Conservation (phyloP, 2,888 invertebrate species). For the Agrenia bidenticulata region DNA sequence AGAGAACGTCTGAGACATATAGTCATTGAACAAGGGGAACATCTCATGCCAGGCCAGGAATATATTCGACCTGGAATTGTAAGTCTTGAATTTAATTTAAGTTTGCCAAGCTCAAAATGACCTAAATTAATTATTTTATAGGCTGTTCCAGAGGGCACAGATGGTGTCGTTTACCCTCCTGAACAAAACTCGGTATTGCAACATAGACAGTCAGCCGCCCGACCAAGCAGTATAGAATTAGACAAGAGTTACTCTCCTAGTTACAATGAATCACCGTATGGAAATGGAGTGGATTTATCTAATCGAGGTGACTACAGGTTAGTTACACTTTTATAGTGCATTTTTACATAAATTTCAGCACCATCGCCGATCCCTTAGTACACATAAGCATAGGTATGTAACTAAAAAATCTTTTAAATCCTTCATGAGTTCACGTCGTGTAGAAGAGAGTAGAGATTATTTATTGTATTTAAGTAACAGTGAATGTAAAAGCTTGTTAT, state of each 20-base stretch:
- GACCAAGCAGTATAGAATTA: slow-evolving; percentile 86
- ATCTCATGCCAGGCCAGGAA: slow-evolving; percentile 64
- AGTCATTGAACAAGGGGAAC: slow-evolving; percentile 82
- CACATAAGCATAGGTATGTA: too few species aligned
- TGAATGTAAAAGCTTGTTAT: neutral
- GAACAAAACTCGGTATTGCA: slow-evolving; percentile 29
- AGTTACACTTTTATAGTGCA: slow-evolving; percentile 14
- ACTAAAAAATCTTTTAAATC: too few species aligned
- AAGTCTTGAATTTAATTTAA: too few species aligned
- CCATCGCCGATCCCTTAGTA: too few species aligned
- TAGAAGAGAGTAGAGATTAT: too few species aligned
- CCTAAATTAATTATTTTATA: slow-evolving; percentile 18
- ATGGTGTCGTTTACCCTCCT: slow-evolving; percentile 44
- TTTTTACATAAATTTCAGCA: too few species aligned
- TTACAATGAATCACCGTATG: slow-evolving; percentile 45
- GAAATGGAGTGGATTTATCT: slow-evolving; percentile 40
- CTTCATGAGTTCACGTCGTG: too few species aligned
- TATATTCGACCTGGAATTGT: slow-evolving; percentile 47
- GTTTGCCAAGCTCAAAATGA: neutral
- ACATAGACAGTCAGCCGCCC: slow-evolving; percentile 59
- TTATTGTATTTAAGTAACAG: neutral
- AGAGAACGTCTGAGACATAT: slow-evolving; percentile 80
- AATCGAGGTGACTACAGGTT: slow-evolving; percentile 53
- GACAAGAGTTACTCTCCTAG: slow-evolving; percentile 33
- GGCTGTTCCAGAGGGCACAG: slow-evolving; percentile 44